Evolutionary conservation across 53 echinoderm and acorn worm species (phyloP), one percentile per base, ranked within the genome.

Genomic region (Holothuria leucospilota): DNA sequence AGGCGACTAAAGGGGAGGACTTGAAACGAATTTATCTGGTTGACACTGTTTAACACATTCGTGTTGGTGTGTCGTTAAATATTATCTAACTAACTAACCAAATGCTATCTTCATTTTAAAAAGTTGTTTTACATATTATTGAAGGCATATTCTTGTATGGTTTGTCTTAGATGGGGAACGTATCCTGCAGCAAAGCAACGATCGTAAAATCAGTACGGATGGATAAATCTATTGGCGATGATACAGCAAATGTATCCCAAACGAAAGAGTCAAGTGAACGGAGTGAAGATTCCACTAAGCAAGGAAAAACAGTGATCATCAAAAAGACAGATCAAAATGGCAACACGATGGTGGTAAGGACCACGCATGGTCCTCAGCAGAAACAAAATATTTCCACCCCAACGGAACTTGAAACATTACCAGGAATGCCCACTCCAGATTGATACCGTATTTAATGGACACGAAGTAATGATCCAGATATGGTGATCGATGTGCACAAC

Each of bases 351-450:
- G 61, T 80, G 15, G 20, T 60, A 29, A 25, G 28, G 27, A 80
- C 80, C 20, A 80, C 62, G 14, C 80, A 80, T 24, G 80, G 80
- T 26, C 56, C 56, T 49, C 51, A 59, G 29, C 29, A 53, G 59
- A 59, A 34, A 26, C 28, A 21, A 4, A 62, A 59, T 11, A 52
- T 10, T 2, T 18, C 18, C 21, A 59, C 8, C 18, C 21, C 16
- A 10, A 28, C 56, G 13, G 80, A 80, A 61, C 52, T 52, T 51
- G 28, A 26, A 28, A 60, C 30, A 26, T 61, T 80, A 60, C 80
- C 80, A 20, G 80, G 80, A 29, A 80, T 80, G 80, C 80, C 80
- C 5, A 51, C 80, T 26, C 60, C 80, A 20, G 23, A 80, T 9
- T 46, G 46, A 46, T 46, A 46, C 46, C 11, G 11, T 46, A 46